phyloP scores from a whole-genome alignment of 2,797 vertebrate species.

The Danio jaintianensis region DNA sequence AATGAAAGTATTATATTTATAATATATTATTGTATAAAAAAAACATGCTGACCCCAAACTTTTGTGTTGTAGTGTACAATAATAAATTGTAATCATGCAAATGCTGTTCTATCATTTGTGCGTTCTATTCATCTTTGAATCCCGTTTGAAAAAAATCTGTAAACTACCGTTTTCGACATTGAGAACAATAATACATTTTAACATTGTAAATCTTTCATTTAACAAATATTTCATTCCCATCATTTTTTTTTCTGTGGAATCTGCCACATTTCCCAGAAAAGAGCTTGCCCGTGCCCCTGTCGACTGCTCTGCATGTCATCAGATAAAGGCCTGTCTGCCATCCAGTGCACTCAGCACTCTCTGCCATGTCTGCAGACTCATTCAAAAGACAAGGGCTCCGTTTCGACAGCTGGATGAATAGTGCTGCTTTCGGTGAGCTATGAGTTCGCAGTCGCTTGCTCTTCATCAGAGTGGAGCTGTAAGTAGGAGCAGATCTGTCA shows the following conservation, averaged over 20 bases:
- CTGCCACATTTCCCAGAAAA: slow-evolving; percentile 3
- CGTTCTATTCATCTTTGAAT: too few relatives aligned
- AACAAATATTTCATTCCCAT: too few relatives aligned
- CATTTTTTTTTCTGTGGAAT: background rate
- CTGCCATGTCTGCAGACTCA: background rate
- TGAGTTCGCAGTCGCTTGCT: slow-evolving; percentile 15
- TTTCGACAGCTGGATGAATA: slow-evolving; percentile 26
- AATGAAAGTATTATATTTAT: too few relatives aligned
- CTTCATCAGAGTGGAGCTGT: slow-evolving; percentile 32
- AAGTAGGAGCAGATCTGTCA: slow-evolving; percentile 29
- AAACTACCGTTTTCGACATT: too few relatives aligned
- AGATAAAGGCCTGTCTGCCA: slow-evolving; percentile 26
- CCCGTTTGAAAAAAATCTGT: too few relatives aligned
- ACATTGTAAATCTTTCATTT: too few relatives aligned
- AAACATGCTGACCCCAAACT: too few relatives aligned
- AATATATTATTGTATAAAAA: too few relatives aligned
- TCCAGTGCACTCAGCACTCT: slow-evolving; percentile 19
- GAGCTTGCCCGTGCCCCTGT: background rate
- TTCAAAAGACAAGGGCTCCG: slow-evolving; percentile 9
- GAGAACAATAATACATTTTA: too few relatives aligned
- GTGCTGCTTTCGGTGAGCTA: slow-evolving; percentile 17
- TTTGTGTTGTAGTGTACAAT: too few relatives aligned
- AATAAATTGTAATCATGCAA: too few relatives aligned
- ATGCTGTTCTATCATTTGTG: too few relatives aligned
- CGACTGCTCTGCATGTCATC: background rate